Base-by-base conservation (phyloP, 2,113 vertebrate species). In the Oncorhynchus kisutch region DNA sequence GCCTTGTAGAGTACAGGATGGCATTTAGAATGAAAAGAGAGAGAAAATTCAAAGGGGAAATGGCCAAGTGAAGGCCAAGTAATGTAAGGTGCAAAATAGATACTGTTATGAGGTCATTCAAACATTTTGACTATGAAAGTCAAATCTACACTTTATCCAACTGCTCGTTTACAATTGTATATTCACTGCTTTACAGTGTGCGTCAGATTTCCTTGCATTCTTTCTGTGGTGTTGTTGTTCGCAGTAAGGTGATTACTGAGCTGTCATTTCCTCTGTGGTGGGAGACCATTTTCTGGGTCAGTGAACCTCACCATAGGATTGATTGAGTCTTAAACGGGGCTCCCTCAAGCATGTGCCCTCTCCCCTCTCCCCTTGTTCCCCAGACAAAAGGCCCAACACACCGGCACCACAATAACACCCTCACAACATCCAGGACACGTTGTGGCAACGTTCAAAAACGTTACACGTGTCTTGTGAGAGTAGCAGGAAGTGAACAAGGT, bases 211-310 rank as follows among this genome's bases (percentile, higher is more conserved):
- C 45, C 2, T 54, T 72, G 71, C 82, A 79, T 85, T 86, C 86
- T 77, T 76, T 66, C 76, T 20, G 24, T 74, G 59, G 81, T 81
- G 86, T 83, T 74, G 59, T 80, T 81, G 86, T 83, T 85, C 66
- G 82, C 87, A 86, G 80, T 87, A 65, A 87, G 82, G 86, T 90
- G 85, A 91, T 91, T 87, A 87, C 78, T 59, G 78, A 5, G 90
- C 93, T 91, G 94, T 96, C 93, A 95, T 95, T 96, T 96, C 95
- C 96, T 96, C 87, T 93, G 73, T 92, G 89, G 89, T 92, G 79
- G 94, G 93, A 94, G 94, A 91, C 93, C 89, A 94, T 96, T 96
- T 95, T 94, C 95, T 94, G 94, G 95, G 94, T 96, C 95, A 95
- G 89, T 89, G 94, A 93, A 95, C 92, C 89, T 90, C 90, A 88